Evolutionary conservation across 2,888 invertebrate genomes (phyloP).

Genomic region (Dynastes hyllus): DNA sequence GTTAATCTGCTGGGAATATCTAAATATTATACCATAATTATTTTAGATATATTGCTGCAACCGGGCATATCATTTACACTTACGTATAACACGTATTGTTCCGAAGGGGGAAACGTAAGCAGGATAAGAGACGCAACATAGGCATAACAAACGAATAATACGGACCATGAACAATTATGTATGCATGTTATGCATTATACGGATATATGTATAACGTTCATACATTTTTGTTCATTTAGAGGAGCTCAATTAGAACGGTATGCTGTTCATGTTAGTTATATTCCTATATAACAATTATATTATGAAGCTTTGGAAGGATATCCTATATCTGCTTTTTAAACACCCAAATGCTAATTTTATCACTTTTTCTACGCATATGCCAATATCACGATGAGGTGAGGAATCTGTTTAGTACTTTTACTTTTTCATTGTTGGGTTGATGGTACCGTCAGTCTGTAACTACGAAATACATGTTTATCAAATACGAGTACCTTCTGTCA

Average conservation of each 20-base stretch:
- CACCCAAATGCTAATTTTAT: too few relatives aligned
- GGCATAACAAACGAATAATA: neutral
- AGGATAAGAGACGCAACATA: neutral
- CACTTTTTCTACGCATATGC: too few relatives aligned
- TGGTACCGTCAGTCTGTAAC: too few relatives aligned
- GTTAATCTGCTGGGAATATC: slow-evolving; percentile 64
- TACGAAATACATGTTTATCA: too few relatives aligned
- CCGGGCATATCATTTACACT: slow-evolving; percentile 37
- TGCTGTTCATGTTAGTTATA: neutral
- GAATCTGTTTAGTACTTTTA: too few relatives aligned
- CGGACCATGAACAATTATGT: neutral
- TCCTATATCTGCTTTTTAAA: too few relatives aligned
- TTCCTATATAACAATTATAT: too few relatives aligned
- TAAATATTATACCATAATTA: slow-evolving; percentile 56
- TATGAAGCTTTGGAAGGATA: too few relatives aligned
- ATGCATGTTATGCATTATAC: neutral
- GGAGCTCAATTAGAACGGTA: slow-evolving; percentile 33
- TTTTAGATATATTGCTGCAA: slow-evolving; percentile 40
- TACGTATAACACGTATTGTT: slow-evolving; percentile 7
- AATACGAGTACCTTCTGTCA: too few relatives aligned
- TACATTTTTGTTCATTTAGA: neutral
- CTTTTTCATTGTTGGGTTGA: too few relatives aligned
- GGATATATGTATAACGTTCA: neutral
- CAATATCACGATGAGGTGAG: too few relatives aligned
- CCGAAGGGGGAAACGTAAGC: neutral